These are phyloP conservation scores for Hofmannophila pseudospretella DNA, from an alignment of 2,888 invertebrate genomes.

Conservation along the genomic window DNA sequence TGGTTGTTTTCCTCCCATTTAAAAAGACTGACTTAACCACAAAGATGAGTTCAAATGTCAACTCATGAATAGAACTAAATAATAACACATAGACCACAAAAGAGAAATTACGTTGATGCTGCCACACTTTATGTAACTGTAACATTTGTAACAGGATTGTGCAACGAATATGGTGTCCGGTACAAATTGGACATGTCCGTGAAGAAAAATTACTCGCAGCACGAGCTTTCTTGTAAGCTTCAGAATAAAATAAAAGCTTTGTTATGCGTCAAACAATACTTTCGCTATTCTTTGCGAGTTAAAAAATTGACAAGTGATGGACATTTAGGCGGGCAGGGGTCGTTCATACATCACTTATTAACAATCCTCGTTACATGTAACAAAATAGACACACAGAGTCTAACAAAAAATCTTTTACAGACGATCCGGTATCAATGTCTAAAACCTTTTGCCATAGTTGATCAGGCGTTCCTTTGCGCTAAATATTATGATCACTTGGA, in stretches of 20 bases:
- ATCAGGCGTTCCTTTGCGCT: too few relatives aligned
- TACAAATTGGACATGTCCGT: constrained; percentile 37
- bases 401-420: too few relatives aligned
- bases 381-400: too few relatives aligned
- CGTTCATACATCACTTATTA: too few relatives aligned
- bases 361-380: too few relatives aligned
- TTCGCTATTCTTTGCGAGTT: constrained; percentile 5
- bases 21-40: not conserved
- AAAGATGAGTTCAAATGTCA: constrained; percentile 12
- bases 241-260: constrained; percentile 1
- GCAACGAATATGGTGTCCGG: constrained; percentile 21
- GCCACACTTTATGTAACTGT: constrained; percentile 14
- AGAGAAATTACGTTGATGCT: constrained; percentile 35
- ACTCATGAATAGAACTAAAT: not conserved
- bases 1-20: too few relatives aligned
- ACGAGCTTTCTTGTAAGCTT: constrained; percentile 18
- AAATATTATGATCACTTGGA: too few relatives aligned
- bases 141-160: constrained; percentile 21
- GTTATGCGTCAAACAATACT: constrained; percentile 5
- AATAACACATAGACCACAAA: constrained; percentile 9
- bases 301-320: constrained; percentile 2
- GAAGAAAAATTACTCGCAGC: constrained; percentile 41
- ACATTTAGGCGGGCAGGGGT: not conserved
- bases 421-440: too few relatives aligned
- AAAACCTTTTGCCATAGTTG: too few relatives aligned